These are phyloP conservation scores for Zhuqinia jingwanae DNA, from an alignment of 2,888 invertebrate species.

Conservation along the genomic window DNA sequence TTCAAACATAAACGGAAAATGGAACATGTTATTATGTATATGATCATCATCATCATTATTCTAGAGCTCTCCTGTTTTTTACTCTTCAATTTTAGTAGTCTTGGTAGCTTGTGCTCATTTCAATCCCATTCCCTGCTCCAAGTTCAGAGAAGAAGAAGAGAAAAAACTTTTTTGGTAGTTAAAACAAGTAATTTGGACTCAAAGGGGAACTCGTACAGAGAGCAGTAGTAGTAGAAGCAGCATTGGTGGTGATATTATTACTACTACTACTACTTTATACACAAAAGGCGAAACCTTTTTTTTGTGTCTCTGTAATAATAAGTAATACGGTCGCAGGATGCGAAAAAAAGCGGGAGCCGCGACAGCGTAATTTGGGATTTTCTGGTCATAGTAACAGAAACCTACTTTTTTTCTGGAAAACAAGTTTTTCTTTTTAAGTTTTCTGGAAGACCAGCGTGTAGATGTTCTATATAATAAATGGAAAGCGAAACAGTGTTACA, in stretches of 20 bases:
- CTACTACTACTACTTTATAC: not conserved
- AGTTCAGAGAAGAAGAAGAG: conserved; percentile 2
- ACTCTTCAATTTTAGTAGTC: not conserved
- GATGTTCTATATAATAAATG: not conserved
- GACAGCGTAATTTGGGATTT: not conserved
- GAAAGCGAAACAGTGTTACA: too few species aligned
- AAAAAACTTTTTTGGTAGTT: conserved; percentile 29
- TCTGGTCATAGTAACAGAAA: conserved; percentile 26
- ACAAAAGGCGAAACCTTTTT: conserved; percentile 46
- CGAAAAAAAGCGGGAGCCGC: not conserved
- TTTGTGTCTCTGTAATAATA: conserved; percentile 51
- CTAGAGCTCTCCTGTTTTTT: not conserved
- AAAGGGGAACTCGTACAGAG: conserved; percentile 41
- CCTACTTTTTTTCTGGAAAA: conserved; percentile 11
- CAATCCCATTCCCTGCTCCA: conserved; percentile 28
- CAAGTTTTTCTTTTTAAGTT: conserved; percentile 1
- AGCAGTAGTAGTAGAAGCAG: too few species aligned
- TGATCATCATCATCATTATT: conserved; percentile 13
- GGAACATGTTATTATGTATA: conserved; percentile 4
- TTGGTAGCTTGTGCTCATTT: not conserved
- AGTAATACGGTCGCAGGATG: too few species aligned
- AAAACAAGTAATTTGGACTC: conserved; percentile 55
- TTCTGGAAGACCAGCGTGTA: not conserved
- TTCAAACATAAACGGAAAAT: not conserved
- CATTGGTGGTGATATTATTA: too few species aligned